Percentiles rank a stretch among this genome's conserved stretches.
Conservation (phyloP, 2,797 vertebrate species). For the Masticophis lateralis region DNA sequence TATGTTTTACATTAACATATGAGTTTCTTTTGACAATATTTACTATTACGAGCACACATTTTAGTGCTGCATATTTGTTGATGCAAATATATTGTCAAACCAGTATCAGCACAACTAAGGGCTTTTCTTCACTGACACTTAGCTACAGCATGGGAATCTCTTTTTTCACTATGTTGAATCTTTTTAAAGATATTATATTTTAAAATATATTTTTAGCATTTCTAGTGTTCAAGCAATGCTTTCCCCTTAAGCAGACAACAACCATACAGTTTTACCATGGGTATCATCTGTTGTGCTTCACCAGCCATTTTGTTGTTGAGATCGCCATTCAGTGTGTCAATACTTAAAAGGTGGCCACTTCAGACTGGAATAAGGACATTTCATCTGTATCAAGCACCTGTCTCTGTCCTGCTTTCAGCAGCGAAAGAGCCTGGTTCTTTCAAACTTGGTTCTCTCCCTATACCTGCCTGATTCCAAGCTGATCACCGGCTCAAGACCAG, state of each 20-base stretch:
- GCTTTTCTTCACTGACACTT: neutral
- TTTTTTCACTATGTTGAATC: neutral
- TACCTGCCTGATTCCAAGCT: neutral
- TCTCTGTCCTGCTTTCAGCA: neutral
- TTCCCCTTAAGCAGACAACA: neutral
- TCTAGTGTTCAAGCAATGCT: neutral
- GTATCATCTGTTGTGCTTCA: neutral
- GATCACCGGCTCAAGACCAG: neutral
- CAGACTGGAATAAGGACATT: neutral
- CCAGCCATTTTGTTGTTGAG: neutral
- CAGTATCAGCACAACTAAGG: neutral
- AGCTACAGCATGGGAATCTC: neutral
- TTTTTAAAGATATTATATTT: neutral
- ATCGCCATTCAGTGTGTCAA: neutral
- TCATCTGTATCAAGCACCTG: neutral
- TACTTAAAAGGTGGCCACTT: neutral
- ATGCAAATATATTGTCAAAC: neutral
- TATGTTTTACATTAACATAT: neutral
- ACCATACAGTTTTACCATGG: neutral
- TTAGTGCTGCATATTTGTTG: neutral
- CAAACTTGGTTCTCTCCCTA: neutral
- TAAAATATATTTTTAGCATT: neutral
- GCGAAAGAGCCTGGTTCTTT: neutral
- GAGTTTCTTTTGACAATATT: neutral
- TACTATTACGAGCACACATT: neutral